Conservation (phyloP, 1,140 invertebrate genomes). For the Nasonia vitripennis region DNA sequence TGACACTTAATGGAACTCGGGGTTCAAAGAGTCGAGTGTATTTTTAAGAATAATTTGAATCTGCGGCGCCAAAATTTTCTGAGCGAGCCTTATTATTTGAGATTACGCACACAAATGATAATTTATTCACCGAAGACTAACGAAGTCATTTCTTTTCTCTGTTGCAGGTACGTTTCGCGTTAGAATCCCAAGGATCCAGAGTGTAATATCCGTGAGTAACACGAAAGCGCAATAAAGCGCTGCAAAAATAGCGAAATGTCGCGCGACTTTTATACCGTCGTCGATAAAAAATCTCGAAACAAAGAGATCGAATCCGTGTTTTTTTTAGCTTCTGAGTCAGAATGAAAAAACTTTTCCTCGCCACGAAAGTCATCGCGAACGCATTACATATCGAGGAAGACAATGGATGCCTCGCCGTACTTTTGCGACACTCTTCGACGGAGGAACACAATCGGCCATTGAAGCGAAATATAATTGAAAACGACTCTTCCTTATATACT, state of each 20-base stretch:
- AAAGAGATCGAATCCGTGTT: neutral
- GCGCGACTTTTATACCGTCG: neutral
- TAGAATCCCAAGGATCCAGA: neutral
- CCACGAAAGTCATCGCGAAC: slow-evolving; percentile 3
- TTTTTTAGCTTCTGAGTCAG: neutral
- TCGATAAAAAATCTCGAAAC: neutral
- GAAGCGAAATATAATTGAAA: slow-evolving; percentile 13
- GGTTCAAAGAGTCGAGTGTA: no score
- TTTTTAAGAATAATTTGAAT: neutral
- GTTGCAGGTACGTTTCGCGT: slow-evolving; percentile 17
- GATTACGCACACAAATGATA: no score
- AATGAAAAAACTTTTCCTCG: neutral
- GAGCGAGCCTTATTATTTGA: neutral
- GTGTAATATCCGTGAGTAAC: neutral
- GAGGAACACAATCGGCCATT: slow-evolving; percentile 1
- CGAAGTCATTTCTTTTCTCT: slow-evolving; percentile 12
- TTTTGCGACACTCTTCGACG: neutral
- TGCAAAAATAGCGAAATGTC: neutral
- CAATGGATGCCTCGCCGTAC: slow-evolving; percentile 8
- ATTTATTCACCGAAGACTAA: neutral
- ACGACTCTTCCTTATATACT: neutral
- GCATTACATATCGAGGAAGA: slow-evolving; percentile 12
- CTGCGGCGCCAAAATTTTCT: neutral
- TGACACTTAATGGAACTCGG: neutral
- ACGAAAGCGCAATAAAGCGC: neutral